Percentiles rank a stretch among this genome's conserved stretches.
These are phyloP conservation scores for Coregonus suidteri DNA, from an alignment of 2,797 vertebrate genomes.

Conservation along the genomic window DNA sequence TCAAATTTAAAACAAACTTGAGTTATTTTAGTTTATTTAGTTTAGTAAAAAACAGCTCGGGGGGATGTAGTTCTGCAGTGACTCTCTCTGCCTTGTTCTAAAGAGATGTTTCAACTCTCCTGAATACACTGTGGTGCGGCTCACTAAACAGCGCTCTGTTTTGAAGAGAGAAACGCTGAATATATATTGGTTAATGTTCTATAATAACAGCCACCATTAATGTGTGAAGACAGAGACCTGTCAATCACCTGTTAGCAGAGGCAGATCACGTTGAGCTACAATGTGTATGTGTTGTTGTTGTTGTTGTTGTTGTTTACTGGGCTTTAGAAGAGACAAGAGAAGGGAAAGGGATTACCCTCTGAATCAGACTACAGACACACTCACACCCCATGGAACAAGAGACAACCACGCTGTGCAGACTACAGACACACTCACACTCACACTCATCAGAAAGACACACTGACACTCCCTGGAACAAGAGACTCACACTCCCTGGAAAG, in stretches of 20 bases:
- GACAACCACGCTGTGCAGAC: conserved; percentile 26
- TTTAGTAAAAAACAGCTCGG: conserved; percentile 79
- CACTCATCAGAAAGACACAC: no score
- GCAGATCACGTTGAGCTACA: conserved; percentile 70
- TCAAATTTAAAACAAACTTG: conserved; percentile 84
- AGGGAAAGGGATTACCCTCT: conserved; percentile 50
- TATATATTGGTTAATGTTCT: conserved; percentile 81
- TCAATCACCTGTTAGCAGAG: conserved; percentile 72
- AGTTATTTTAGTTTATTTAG: conserved; percentile 83
- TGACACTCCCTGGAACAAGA: no score
- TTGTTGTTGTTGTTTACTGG: conserved; percentile 65
- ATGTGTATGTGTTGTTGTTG: conserved; percentile 46
- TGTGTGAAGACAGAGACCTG: conserved; percentile 67
- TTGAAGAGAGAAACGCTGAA: conserved; percentile 77
- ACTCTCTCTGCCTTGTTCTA: conserved; percentile 44
- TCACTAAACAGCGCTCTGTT: conserved; percentile 59
- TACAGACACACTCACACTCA: neutral
- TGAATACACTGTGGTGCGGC: conserved; percentile 58
- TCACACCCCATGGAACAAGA: conserved; percentile 25
- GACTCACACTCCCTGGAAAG: neutral
- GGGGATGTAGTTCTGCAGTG: conserved; percentile 75
- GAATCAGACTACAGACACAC: conserved; percentile 49
- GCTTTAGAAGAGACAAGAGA: conserved; percentile 64
- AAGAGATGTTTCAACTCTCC: conserved; percentile 75
- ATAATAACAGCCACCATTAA: conserved; percentile 72